Evolutionary conservation across 1,140 invertebrate species (phyloP).

Genomic region (Bilobella aurantiaca): DNA sequence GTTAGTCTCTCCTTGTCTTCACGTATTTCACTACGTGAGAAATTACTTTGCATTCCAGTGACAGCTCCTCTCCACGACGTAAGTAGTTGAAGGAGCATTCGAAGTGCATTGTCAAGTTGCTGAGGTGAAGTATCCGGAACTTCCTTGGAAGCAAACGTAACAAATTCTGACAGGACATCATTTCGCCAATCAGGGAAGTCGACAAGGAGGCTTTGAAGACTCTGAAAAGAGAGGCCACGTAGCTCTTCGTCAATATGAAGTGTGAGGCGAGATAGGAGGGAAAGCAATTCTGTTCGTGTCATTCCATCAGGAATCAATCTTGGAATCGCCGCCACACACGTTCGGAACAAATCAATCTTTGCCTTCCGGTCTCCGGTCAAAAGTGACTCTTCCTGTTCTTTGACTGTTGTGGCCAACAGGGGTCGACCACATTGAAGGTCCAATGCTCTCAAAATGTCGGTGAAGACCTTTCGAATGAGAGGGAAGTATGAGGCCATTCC

Average conservation of each 20-base stretch:
- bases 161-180: constrained; percentile 83
- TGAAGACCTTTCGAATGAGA: constrained; percentile 87
- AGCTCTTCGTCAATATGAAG: constrained; percentile 87
- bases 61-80: constrained; percentile 84
- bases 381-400: constrained; percentile 78
- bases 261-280: constrained; percentile 78
- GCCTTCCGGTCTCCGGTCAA: constrained; percentile 95
- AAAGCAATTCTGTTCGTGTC: constrained; percentile 83
- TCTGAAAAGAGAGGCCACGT: constrained; percentile 84
- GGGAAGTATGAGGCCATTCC: constrained; percentile 94
- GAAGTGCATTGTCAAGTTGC: constrained; percentile 84
- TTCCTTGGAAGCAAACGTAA: constrained; percentile 87
- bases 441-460: constrained; percentile 88
- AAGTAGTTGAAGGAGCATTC: constrained; percentile 83
- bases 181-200: constrained; percentile 97
- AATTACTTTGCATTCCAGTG: constrained; percentile 26
- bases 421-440: constrained; percentile 92
- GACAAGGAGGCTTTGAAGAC: constrained; percentile 85
- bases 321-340: constrained; percentile 95
- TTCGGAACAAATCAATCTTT: constrained; percentile 92
- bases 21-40: constrained; percentile 36
- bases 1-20: not conserved
- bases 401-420: constrained; percentile 77
- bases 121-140: constrained; percentile 75
- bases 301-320: constrained; percentile 94